Conservation (phyloP, 2,888 invertebrate species). For the Euplagia quadripunctaria region DNA sequence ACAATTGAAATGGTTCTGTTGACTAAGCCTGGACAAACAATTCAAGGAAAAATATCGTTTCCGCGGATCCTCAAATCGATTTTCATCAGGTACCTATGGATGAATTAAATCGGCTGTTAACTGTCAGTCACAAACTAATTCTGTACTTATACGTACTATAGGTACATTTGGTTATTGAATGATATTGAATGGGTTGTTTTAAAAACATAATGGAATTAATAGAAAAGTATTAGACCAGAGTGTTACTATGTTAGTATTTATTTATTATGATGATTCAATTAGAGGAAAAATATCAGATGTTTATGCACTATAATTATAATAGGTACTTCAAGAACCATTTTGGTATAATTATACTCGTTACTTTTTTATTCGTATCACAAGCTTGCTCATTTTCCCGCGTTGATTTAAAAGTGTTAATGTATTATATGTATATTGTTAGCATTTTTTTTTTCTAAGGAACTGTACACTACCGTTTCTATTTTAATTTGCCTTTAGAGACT, state of each 20-base stretch:
- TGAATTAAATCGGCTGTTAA: neutral
- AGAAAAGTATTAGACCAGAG: neutral
- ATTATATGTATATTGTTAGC: too few species aligned
- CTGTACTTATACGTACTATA: too few species aligned
- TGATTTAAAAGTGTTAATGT: too few species aligned
- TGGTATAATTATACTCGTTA: neutral
- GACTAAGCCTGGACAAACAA: slow-evolving; percentile 18
- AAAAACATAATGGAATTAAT: neutral
- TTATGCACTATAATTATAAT: neutral
- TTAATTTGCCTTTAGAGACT: slow-evolving; percentile 6
- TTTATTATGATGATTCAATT: slow-evolving; percentile 6
- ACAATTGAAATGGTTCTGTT: slow-evolving; percentile 19
- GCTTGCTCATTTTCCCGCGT: too few species aligned
- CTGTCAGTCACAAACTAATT: neutral
- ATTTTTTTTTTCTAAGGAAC: too few species aligned
- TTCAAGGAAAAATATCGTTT: slow-evolving; percentile 18
- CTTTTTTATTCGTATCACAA: too few species aligned
- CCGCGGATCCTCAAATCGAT: slow-evolving; percentile 9
- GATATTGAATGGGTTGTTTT: neutral
- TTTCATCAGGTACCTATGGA: slow-evolving; percentile 14
- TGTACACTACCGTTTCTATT: slow-evolving; percentile 11
- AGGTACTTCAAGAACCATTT: neutral
- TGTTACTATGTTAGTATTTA: neutral
- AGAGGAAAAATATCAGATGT: slow-evolving; percentile 5
- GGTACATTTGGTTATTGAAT: neutral